phyloP scores from a whole-genome alignment of 2,113 vertebrate genomes.

The Cyanoramphus novaezelandiae region DNA sequence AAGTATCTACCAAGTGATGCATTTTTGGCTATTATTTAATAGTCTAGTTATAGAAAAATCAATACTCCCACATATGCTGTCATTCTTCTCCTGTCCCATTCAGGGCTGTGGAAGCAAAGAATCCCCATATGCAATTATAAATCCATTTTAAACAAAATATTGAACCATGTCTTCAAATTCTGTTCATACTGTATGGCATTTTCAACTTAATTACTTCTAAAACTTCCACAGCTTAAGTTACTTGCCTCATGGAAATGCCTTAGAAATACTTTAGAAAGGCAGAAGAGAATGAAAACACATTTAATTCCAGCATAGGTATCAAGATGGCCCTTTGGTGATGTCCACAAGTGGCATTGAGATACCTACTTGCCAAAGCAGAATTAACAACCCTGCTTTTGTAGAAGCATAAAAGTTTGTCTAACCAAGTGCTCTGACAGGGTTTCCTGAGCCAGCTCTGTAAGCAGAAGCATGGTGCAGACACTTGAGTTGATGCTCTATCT shows the following conservation, averaged over 20 bases:
- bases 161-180: conserved; percentile 7
- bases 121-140: conserved; percentile 23
- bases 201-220: background rate
- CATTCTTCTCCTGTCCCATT: conserved; percentile 34
- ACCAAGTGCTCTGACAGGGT: background rate
- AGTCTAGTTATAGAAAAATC: conserved; percentile 55
- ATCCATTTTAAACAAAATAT: conserved; percentile 45
- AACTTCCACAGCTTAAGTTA: background rate
- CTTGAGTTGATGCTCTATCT: background rate
- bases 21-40: conserved; percentile 55
- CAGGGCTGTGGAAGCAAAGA: conserved; percentile 13
- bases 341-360: background rate
- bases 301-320: background rate
- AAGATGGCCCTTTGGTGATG: background rate
- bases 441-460: background rate
- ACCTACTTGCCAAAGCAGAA: background rate
- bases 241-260: background rate
- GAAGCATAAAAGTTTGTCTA: background rate
- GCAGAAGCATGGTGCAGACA: background rate
- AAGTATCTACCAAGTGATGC: background rate
- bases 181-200: background rate
- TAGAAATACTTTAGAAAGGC: background rate
- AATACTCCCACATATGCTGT: conserved; percentile 35
- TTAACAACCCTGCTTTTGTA: background rate
- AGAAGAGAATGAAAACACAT: background rate